These are phyloP conservation scores for Psettodes erumei DNA, from an alignment of 2,113 vertebrate species.

Conservation along the genomic window DNA sequence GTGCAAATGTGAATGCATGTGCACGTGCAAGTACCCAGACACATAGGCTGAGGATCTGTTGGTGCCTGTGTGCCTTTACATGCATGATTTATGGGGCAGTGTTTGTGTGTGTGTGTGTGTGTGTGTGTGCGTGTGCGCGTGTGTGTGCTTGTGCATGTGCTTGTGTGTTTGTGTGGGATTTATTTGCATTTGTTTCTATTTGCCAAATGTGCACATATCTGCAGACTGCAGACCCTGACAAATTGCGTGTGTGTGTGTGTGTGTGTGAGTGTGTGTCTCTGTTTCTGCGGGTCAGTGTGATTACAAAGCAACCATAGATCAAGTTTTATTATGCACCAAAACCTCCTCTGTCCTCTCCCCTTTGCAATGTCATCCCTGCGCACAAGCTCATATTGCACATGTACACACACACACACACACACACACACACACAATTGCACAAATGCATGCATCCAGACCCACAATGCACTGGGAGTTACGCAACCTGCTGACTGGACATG, in stretches of 20 bases:
- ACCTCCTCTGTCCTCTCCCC: constrained; percentile 71
- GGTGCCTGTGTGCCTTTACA: constrained; percentile 44
- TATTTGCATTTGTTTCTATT: constrained; percentile 44
- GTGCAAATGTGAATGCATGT: constrained; percentile 29
- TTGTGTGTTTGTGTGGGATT: background rate
- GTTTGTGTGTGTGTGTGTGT: constrained; percentile 16
- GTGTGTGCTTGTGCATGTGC: constrained; percentile 27
- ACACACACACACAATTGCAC: too few relatives aligned
- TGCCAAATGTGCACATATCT: constrained; percentile 53
- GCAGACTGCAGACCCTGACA: constrained; percentile 53
- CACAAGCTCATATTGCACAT: constrained; percentile 54
- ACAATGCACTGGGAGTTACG: constrained; percentile 74
- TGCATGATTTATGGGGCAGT: constrained; percentile 59
- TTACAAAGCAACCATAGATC: constrained; percentile 78
- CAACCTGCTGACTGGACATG: constrained; percentile 80
- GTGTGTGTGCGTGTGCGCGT: background rate
- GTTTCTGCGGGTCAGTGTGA: constrained; percentile 64
- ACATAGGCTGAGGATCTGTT: background rate
- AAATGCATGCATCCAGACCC: constrained; percentile 66
- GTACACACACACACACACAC: constrained; percentile 19
- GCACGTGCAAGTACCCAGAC: constrained; percentile 20
- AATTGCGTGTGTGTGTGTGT: constrained; percentile 26
- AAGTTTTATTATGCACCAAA: constrained; percentile 83
- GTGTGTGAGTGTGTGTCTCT: constrained; percentile 32
- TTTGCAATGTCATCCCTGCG: constrained; percentile 79